These are phyloP conservation scores for Thalassaphorura encarpata DNA, from an alignment of 1,140 invertebrate genomes.

Conservation along the genomic window DNA sequence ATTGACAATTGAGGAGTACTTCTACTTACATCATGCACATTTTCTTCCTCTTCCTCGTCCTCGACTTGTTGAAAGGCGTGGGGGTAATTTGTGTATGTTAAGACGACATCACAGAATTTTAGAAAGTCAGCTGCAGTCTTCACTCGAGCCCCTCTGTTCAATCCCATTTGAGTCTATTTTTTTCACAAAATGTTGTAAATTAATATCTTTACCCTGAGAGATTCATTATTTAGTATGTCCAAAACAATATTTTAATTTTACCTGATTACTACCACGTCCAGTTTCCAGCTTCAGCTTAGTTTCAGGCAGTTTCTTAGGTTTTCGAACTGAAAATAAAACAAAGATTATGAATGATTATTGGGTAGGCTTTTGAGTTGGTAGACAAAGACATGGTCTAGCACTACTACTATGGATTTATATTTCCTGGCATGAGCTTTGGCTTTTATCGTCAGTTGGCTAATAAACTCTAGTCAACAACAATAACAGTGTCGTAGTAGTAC, in stretches of 20 bases:
- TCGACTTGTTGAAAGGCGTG: constrained; percentile 18
- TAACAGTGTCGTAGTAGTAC: too few relatives aligned
- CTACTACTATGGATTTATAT: neutral
- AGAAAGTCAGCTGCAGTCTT: constrained; percentile 17
- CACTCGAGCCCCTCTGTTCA: neutral
- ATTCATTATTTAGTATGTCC: too few relatives aligned
- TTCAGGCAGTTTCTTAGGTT: too few relatives aligned
- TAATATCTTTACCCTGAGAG: neutral
- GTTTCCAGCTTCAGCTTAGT: too few relatives aligned
- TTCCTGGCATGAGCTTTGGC: too few relatives aligned
- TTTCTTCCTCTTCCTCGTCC: constrained; percentile 5
- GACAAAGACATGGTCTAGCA: neutral
- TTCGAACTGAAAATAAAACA: neutral
- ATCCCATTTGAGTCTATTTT: constrained; percentile 10
- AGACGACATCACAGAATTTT: constrained; percentile 25
- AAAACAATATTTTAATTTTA: too few relatives aligned
- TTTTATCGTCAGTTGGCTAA: too few relatives aligned
- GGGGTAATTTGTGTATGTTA: constrained; percentile 26
- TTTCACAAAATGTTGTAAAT: neutral
- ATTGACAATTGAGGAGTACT: neutral
- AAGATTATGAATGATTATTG: neutral
- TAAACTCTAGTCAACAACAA: too few relatives aligned
- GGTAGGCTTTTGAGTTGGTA: neutral
- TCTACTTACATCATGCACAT: neutral
- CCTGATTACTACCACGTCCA: too few relatives aligned